A percentile compares a stretch with the other conserved stretches of the same genome.
Evolutionary conservation across 2,113 vertebrate genomes (phyloP).

Genomic region (Meles meles): DNA sequence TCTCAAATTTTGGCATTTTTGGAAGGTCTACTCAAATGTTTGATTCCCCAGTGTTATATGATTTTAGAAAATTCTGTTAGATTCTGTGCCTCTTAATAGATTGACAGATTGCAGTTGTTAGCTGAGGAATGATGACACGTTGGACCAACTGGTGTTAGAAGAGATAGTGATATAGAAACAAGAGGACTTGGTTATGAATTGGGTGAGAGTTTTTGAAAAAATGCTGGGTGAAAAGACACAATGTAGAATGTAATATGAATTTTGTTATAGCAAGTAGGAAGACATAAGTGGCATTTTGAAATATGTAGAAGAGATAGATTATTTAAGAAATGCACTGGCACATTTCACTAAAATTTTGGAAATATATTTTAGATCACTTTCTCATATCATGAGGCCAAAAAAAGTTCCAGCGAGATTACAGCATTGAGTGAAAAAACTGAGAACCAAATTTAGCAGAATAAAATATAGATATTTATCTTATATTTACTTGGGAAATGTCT

Average conservation of each 20-base stretch:
- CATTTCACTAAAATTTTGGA: not conserved
- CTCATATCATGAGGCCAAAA: not conserved
- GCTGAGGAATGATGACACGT: not conserved
- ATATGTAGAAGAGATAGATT: not conserved
- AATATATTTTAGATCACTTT: constrained; percentile 31
- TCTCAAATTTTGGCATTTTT: not conserved
- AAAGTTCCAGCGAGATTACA: not conserved
- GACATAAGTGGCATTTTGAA: not conserved
- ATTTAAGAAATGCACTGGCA: not conserved
- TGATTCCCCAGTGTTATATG: not conserved
- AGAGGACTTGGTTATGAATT: not conserved
- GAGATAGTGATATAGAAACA: not conserved
- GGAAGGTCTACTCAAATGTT: not conserved
- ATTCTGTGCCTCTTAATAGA: not conserved
- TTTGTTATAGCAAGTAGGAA: not conserved
- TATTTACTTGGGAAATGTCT: not conserved
- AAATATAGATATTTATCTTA: not conserved
- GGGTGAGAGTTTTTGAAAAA: not conserved
- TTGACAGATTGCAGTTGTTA: not conserved
- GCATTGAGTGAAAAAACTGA: not conserved
- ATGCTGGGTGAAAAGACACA: not conserved
- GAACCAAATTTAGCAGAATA: not conserved
- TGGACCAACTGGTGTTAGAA: not conserved
- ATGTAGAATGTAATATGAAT: not conserved
- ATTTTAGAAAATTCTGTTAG: not conserved